These are phyloP conservation scores for Pristiophorus japonicus DNA, from an alignment of 2,113 vertebrate species.

Conservation along the genomic window DNA sequence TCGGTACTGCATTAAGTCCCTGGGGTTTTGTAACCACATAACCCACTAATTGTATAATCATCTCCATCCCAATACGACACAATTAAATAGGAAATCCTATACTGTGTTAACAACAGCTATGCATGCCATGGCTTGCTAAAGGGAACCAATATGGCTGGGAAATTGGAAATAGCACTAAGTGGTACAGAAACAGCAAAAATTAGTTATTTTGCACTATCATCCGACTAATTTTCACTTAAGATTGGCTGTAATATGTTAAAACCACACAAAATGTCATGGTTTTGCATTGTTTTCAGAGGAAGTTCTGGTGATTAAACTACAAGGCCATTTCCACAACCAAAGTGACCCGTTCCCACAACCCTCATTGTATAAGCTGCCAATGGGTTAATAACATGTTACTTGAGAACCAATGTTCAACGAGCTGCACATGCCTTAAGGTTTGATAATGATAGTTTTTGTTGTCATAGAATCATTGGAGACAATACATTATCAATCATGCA, in stretches of 20 bases:
- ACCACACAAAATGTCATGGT: not conserved
- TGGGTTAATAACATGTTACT: not conserved
- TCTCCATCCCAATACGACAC: not conserved
- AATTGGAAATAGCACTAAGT: not conserved
- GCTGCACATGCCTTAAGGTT: not conserved
- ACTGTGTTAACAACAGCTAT: not conserved
- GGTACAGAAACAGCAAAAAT: not conserved
- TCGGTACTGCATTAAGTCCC: not conserved
- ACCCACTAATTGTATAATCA: not conserved
- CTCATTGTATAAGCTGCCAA: not conserved
- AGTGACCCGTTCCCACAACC: not conserved
- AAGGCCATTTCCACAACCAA: not conserved
- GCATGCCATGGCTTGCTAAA: not conserved
- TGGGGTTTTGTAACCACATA: not conserved
- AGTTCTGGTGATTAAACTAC: not conserved
- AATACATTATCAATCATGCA: not conserved
- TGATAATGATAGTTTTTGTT: constrained; percentile 10
- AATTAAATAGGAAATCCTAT: not conserved
- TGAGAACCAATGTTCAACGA: not conserved
- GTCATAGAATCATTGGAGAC: not conserved
- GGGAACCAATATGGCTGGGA: not conserved
- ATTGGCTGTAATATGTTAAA: not conserved
- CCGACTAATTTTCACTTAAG: not conserved
- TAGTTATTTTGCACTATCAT: not conserved
- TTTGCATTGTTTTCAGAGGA: not conserved